Evolutionary conservation across 1,140 invertebrate genomes (phyloP), one percentile per base, ranked within the genome.

Genomic region (Platyscapa corneri): DNA sequence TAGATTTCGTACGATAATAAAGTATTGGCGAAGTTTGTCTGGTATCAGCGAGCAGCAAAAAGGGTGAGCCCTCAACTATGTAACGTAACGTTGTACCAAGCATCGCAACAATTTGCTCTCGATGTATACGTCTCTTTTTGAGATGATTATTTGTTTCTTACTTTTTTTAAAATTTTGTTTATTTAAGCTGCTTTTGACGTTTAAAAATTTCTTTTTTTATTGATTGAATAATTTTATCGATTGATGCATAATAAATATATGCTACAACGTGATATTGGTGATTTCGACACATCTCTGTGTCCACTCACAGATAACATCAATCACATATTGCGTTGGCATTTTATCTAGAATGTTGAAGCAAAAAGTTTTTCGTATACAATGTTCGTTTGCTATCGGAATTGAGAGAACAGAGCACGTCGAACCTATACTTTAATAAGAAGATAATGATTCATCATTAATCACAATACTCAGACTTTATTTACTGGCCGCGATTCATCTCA

Each of bases 371-470:
- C 42, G 32, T 89, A 88, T 85, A 76, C 82, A 87, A 85, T 85
- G 67, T 87, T 27, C 72, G 39, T 49, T 76, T 49, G n/a, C 70
- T 67, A 78, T 87, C 87, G 90, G 88, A 91, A 89, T 89, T 89
- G 87, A 89, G 90, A 92, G 91, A 88, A 89, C 91, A 92, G 90
- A 91, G 91, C 87, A 89, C 87, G 90, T 91, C 88, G 56, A 65
- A 83, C 32, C 82, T 85, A 18, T 85, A 39, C 3, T 78, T 27
- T 49, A 14, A 64, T 46, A 84, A 34, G n/a, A 42, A 75, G 75
- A 64, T 65, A 75, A 81, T 85, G 23, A 34, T 65, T 27, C 32
- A 74, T 1, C 49, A 60, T 74, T 53, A 60, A 77, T 67, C 49
- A 75, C 16, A 56, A 77, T 46, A 53, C 27, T 12, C 60, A 27